Percentiles rank a stretch among this genome's conserved stretches.
Conservation (phyloP, 2,113 vertebrate species). For the Chrysemys picta region DNA sequence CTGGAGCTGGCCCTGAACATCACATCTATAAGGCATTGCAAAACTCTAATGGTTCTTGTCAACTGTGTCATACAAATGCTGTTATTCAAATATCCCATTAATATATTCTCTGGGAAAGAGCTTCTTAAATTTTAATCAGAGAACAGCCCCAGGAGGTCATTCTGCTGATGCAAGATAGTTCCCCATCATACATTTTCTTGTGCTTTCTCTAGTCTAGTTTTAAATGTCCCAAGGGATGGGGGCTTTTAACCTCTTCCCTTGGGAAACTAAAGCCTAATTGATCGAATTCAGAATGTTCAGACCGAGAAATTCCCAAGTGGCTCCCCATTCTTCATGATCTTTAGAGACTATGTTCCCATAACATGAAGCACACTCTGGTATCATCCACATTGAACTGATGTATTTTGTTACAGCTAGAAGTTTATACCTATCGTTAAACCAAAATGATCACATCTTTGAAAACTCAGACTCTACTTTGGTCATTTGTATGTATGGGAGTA, state of each 20-base stretch:
- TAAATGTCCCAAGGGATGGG: not conserved
- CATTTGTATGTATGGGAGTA: not conserved
- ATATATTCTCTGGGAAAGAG: not conserved
- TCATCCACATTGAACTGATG: not conserved
- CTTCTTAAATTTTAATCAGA: not conserved
- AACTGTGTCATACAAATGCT: not conserved
- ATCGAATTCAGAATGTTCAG: not conserved
- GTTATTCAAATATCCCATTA: not conserved
- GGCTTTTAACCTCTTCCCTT: not conserved
- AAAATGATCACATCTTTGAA: not conserved
- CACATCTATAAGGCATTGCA: not conserved
- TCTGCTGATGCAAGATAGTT: not conserved
- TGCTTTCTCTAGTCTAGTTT: not conserved
- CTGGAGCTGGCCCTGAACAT: not conserved
- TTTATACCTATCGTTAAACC: not conserved
- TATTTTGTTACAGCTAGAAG: accelerated
- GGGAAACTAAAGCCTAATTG: not conserved
- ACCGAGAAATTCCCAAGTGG: not conserved
- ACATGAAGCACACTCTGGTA: not conserved
- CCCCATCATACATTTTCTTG: not conserved
- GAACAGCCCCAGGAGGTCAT: not conserved
- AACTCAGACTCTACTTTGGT: not conserved
- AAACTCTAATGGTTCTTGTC: not conserved
- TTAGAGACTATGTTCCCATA: not conserved
- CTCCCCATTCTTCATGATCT: not conserved